Evolutionary conservation across 2,113 vertebrate species (phyloP), one percentile per base, ranked within the genome.

Genomic region (Beaufortia kweichowensis): DNA sequence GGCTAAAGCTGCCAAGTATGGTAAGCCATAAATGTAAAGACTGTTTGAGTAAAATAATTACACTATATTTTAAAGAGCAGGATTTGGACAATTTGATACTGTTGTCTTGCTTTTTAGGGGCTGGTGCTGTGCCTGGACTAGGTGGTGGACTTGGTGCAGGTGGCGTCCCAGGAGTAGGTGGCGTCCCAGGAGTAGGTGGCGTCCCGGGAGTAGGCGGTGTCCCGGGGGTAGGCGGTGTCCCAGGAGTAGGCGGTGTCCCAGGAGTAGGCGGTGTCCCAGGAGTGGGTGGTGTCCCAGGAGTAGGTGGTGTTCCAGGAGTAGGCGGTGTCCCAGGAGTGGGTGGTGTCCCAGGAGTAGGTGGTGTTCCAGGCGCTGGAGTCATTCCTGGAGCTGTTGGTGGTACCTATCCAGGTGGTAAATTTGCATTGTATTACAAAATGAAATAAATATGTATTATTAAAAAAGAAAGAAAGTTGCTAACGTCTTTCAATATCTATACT

Each of bases 1-100:
- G 39, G 84, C 84, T 67, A 86, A 86, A 77, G 81, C 81, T 50
- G 84, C 82, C 65, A 85, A 84, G 78, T 85, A 85, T 50, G 84
- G 84, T 84, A 82, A 83, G 77, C 48, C 24, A 53, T 57, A 19
- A 61, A 55, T 8, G 23, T 61, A 2, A 70, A n/a, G 23, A 8
- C 57, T 19, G 61, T 55, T 50, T 14, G 21, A 5, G 15, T 4
- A 50, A 3, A 65, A 35, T 7, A 70, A 65, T 57, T 6, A 17
- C n/a, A 65, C 1, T 39, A 12, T 55, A 63, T 33, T 17, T 39
- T 31, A 48, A 39, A 76, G 2, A 8, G 29, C 33, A 28, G 2
- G 26, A 0, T 33, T 46, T 46, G 11, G 43, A 15, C 43, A 46
- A 46, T 46, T 14, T 28, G 24, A 46, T 14, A 39, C 24, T 65